Evolutionary conservation across 37 sponge, comb jelly and placozoan species (phyloP), one percentile per base, ranked within the genome.

Genomic region (Cladorhizidae sp.): DNA sequence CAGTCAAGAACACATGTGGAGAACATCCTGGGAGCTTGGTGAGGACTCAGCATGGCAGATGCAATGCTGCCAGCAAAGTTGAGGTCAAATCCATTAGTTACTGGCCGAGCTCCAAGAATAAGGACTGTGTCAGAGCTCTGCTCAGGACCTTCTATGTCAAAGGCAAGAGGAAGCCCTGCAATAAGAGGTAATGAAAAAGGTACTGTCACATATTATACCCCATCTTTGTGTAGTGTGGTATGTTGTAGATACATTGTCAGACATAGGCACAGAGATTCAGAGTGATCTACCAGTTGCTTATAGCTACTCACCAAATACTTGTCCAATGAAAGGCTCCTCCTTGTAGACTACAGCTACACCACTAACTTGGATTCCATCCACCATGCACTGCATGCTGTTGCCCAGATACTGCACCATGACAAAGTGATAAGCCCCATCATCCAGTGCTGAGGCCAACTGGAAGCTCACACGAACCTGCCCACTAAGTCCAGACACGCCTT

Each of bases 361-460:
- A 15, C 5, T 35, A 20, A 88, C 67, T 0, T 26, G 67, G 7
- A 36, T 51, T 28, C 73, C 86, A 73, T 92, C 93, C 39, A 92
- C 73, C 12, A 65, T 73, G 26, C 77, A 80, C 38, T 67, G 20
- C 68, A 92, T 25, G 36, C 43, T 70, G 52, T 85, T 54, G n/a
- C 28, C 63, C 11, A 2, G 18, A 37, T 85, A 88, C 41, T 59
- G 71, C 11, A 92, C 23, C 88, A 88, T 78, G 20, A 88, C 61
- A 49, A 92, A 88, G 59, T 92, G 93, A 26, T 31, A 92, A 15
- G 38, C 64, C 28, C 71, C 89, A 81, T 92, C 93, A 40, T 37
- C 54, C 51, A 88, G 69, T 38, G 28, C n/a, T 9, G 75, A 32
- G 0, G 58, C 17, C 40, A 92, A 61, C 65, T 92, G 88, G 76